Base-by-base conservation (phyloP, 2,113 vertebrate species). In the Sphaerodactylus townsendi region DNA sequence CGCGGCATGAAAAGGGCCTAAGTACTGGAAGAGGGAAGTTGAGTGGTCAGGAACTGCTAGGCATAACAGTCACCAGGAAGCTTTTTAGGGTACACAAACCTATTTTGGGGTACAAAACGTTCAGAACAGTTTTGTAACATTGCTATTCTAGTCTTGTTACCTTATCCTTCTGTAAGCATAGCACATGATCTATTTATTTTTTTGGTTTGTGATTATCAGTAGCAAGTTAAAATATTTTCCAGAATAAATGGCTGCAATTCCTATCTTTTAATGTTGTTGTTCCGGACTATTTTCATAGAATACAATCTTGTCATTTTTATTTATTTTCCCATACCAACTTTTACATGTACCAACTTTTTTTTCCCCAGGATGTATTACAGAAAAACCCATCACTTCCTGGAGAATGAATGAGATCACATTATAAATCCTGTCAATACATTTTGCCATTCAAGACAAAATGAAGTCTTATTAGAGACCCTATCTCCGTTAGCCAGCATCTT, bases 371-470 rank as follows among this genome's bases (percentile, higher is more conserved):
- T 30, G 35, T 69, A 53, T 70, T 33, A 1, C 2, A 46, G 28
- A 25, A 19, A 76, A n/a, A 75, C 30, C 37, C 64, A 71, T 71
- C 81, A 50, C 17, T 48, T 44, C 59, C n/a, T 77, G 41, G n/a
- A 48, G 30, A 81, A 68, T 75, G 65, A 81, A 81, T 69, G 50
- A 68, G 62, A 68, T 70, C 41, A 46, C 65, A 75, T 81, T 85
- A 69, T 72, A 72, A 82, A 62, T 71, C n/a, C 65, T 71, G n/a
- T 82, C 53, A 64, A 82, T 77, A 64, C 25, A 50, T 39, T 86
- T 77, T 41, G 44, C 66, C 80, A 62, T 86, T 86, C 28, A 46
- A 48, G 15, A 70, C 79, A 81, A 81, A 76, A 77, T 81, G 33
- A 81, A 76, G 23, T 48, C 56, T 50, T 77, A 19, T n/a, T 64